phyloP scores from a whole-genome alignment of 2,888 invertebrate genomes.

The Ichneumoninae sp. region DNA sequence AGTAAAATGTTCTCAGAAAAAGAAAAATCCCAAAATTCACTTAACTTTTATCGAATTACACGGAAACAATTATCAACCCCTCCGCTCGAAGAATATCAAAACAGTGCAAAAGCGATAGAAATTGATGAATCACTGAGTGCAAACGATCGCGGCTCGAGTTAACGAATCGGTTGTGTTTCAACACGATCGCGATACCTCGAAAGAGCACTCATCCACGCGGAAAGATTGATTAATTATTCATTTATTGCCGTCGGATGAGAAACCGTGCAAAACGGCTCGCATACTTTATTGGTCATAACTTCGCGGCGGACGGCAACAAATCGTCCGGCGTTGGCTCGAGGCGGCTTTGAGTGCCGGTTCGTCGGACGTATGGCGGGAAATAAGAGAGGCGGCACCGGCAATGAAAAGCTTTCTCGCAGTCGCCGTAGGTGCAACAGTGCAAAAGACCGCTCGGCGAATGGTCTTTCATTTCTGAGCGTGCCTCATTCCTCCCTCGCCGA shows the following conservation, averaged over 20 bases:
- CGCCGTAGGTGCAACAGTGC: conserved; percentile 12
- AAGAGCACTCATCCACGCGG: conserved; percentile 80
- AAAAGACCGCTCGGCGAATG: background rate
- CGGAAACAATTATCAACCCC: background rate
- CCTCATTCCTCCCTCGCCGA: background rate
- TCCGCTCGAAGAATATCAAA: background rate
- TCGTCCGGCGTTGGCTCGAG: conserved; percentile 69
- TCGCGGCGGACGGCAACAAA: conserved; percentile 77
- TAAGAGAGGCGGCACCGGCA: conserved; percentile 6
- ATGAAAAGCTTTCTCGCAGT: conserved; percentile 19
- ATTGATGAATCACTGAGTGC: background rate
- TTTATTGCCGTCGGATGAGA: conserved; percentile 74
- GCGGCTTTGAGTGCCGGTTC: conserved; percentile 7
- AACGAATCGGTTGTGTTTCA: conserved; percentile 17
- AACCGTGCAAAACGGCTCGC: conserved; percentile 75
- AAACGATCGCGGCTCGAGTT: background rate
- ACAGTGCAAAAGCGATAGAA: background rate
- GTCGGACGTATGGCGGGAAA: conserved; percentile 27
- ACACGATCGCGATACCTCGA: conserved; percentile 70
- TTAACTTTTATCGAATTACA: background rate
- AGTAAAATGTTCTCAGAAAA: too few species aligned
- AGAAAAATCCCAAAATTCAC: background rate
- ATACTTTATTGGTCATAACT: conserved; percentile 82
- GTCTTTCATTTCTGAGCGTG: background rate
- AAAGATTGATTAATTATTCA: conserved; percentile 83